Conservation (phyloP, 2,888 invertebrate species). For the Clunio marinus region DNA sequence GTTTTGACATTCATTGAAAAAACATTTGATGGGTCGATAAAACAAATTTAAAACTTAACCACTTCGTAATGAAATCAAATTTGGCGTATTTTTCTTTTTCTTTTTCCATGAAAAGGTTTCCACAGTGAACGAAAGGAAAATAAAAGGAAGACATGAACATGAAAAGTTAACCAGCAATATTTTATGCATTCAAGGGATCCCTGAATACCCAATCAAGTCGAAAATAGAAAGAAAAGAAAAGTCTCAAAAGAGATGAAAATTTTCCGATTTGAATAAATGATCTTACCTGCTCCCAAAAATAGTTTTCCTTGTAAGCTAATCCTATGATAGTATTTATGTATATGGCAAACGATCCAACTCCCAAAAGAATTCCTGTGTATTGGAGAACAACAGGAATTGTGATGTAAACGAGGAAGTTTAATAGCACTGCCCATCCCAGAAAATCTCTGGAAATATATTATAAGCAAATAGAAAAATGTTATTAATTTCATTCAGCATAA, state of each 20-base stretch:
- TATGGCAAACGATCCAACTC: conserved; percentile 58
- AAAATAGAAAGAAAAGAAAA: not conserved
- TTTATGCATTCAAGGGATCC: not conserved
- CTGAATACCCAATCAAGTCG: not conserved
- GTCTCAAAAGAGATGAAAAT: not conserved
- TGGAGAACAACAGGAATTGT: conserved; percentile 66
- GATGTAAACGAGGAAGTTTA: conserved; percentile 69
- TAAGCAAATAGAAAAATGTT: too few relatives aligned
- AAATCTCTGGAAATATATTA: conserved; percentile 55
- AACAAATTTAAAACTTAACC: too few relatives aligned
- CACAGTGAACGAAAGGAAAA: too few relatives aligned
- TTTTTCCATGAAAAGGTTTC: too few relatives aligned
- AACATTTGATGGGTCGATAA: too few relatives aligned
- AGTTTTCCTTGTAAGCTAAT: conserved; percentile 54
- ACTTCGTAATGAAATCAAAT: too few relatives aligned
- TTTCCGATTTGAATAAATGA: not conserved
- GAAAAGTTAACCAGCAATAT: too few relatives aligned
- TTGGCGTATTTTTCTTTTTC: too few relatives aligned
- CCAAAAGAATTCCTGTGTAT: conserved; percentile 58
- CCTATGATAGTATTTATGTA: conserved; percentile 59
- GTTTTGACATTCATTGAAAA: too few relatives aligned
- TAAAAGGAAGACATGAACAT: too few relatives aligned
- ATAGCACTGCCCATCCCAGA: conserved; percentile 67
- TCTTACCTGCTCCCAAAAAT: conserved; percentile 54
- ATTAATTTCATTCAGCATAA: too few relatives aligned